Evolutionary conservation across 2,888 invertebrate species (phyloP), one percentile per base, ranked within the genome.

Genomic region (Dendrolimus pini): DNA sequence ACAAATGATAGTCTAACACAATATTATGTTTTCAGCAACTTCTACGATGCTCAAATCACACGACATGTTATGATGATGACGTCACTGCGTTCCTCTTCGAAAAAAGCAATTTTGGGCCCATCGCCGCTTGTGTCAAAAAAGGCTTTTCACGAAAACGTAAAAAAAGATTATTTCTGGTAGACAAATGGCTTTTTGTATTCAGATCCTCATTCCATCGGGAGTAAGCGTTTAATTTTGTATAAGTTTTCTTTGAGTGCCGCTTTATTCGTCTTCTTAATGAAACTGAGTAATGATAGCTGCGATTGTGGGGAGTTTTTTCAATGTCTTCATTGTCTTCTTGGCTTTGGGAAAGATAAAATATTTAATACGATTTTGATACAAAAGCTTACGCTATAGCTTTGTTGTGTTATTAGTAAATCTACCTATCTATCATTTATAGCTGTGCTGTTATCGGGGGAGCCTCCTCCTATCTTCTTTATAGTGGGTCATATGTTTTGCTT

Each of bases 51-150:
- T 30, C 30, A 30, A 30, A 30, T 30, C 3, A 6, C 30, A 30
- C 6, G 30, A 30, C 30, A 30, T 30, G 6, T 30, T 30, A 30
- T 30, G 30, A 30, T 0, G 6, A 3, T 18, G 30, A 30, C 47
- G 47, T 10, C 47, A 47, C 47, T 7, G 58, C 59, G 56, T 61
- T 57, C 60, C 54, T 64, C 71, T 64, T 64, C 65, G 70, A 61
- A 69, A 73, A 79, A 80, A 76, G 70, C 76, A 77, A 80, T 80
- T 80, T 77, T 66, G 67, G 69, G 67, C 68, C 67, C 72, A 61
- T 72, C 66, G 74, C 71, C 74, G 74, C 62, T 62, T 65, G 66
- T 71, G 66, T 71, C 70, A 69, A 66, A 63, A 68, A 66, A 67
- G 64, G 67, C 63, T 61, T 74, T 72, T 77, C 75, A 70, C 70